Evolutionary conservation across 2,888 invertebrate genomes (phyloP).

Genomic region (Cantharis nigra): DNA sequence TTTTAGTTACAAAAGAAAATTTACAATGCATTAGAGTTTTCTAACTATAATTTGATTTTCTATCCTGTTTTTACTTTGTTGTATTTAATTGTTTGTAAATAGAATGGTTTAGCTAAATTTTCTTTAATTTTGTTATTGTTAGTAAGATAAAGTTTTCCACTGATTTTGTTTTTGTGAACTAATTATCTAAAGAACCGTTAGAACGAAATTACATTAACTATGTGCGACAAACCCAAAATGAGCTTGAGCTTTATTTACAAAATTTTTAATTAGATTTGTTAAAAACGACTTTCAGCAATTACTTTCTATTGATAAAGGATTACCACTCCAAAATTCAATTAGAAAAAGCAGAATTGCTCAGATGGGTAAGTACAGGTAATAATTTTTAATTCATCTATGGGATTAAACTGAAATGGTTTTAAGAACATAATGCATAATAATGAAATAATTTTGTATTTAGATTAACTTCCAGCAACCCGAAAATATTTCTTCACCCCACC

Average conservation of each 20-base stretch:
- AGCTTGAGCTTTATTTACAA: background rate
- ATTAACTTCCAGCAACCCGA: too few relatives aligned
- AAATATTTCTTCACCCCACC: too few relatives aligned
- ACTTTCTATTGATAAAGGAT: background rate
- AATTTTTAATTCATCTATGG: background rate
- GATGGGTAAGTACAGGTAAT: background rate
- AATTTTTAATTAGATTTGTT: background rate
- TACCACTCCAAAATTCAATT: background rate
- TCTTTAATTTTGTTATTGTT: background rate
- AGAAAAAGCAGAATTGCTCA: background rate
- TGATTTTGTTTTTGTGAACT: background rate
- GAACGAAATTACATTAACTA: background rate
- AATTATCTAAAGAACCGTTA: background rate
- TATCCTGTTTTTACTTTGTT: background rate
- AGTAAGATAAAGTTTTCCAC: background rate
- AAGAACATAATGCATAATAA: too few relatives aligned
- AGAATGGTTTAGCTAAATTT: background rate
- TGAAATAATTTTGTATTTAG: too few relatives aligned
- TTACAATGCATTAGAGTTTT: background rate
- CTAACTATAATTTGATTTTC: background rate
- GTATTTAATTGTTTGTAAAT: background rate
- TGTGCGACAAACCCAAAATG: background rate
- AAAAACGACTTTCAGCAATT: background rate
- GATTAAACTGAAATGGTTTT: too few relatives aligned
- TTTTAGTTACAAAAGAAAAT: too few relatives aligned